Evolutionary conservation across 2,797 vertebrate genomes (phyloP), one percentile per base, ranked within the genome.

Genomic region (Lepilemur ruficaudatus): DNA sequence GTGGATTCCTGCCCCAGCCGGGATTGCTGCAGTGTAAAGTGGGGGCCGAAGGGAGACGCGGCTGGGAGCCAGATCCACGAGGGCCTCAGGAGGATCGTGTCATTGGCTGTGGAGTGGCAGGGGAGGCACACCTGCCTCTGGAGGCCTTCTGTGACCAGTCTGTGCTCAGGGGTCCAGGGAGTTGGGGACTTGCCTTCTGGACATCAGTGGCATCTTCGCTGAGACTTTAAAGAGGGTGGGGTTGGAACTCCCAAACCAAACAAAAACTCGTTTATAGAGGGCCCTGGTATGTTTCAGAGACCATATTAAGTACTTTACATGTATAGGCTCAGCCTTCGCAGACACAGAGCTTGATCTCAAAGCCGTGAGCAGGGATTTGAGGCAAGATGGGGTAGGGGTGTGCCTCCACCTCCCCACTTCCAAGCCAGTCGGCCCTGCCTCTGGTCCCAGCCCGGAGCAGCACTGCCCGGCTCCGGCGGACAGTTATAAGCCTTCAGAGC

Each of bases 51-150:
- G n/a, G 78, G 69, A 52, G 57, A 28, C 1, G 0, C 30, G 13
- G 15, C 28, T 9, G 22, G 38, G 65, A 23, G 22, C 52, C 30
- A 7, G 35, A 52, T 38, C 79, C 2, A 6, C 7, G 0, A 1
- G 73, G 43, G 7, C 63, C 28, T 22, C 8, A 2, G 23, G 30
- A 48, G 22, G 69, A 2, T 3, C 35, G 14, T 10, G 9, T 15
- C 22, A 72, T 13, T 4, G 12, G 18, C 82, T 52, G 11, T 57
- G 1, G 35, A n/a, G 46, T 63, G 9, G n/a, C 22, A n/a, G 5
- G 7, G 6, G 28, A 38, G 7, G 10, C 12, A 0, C 7, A 3
- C 30, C 35, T 20, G 32, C 48, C 55, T 48, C 67, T 4, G 0
- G 23, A 78, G 18, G 11, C 50, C 5, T 0, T 17, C 65, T 13